Conservation (phyloP, 2,888 invertebrate species). For the Mythimna loreyi region DNA sequence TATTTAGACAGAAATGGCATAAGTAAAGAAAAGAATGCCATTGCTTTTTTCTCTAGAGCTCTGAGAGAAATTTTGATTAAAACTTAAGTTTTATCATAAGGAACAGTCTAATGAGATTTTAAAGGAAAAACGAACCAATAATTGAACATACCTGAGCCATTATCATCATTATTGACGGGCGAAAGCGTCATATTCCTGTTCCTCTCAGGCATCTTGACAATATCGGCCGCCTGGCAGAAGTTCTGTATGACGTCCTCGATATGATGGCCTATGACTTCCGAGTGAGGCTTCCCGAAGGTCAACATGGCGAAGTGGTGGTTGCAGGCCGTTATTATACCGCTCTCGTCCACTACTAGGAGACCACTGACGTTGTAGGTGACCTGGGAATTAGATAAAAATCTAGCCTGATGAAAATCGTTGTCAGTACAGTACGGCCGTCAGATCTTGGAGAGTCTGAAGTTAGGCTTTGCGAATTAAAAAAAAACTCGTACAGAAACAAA, state of each 20-base stretch:
- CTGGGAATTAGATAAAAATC: slow-evolving; percentile 60
- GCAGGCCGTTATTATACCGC: slow-evolving; percentile 92
- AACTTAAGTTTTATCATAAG: too few relatives aligned
- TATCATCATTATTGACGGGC: slow-evolving; percentile 89
- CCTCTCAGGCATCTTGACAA: slow-evolving; percentile 81
- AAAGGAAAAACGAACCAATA: too few relatives aligned
- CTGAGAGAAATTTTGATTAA: too few relatives aligned
- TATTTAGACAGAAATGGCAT: too few relatives aligned
- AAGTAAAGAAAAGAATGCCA: too few relatives aligned
- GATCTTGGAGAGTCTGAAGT: too few relatives aligned
- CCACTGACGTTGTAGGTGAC: slow-evolving; percentile 93
- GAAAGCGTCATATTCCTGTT: slow-evolving; percentile 90
- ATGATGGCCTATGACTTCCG: slow-evolving; percentile 90
- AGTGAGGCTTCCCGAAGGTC: slow-evolving; percentile 92
- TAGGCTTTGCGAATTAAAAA: too few relatives aligned
- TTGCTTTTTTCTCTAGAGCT: too few relatives aligned
- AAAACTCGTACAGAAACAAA: too few relatives aligned
- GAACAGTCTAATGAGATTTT: too few relatives aligned
- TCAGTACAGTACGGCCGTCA: too few relatives aligned
- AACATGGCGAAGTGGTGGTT: slow-evolving; percentile 93
- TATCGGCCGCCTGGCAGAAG: slow-evolving; percentile 91
- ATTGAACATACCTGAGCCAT: slow-evolving; percentile 77
- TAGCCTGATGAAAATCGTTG: background rate
- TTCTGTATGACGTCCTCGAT: slow-evolving; percentile 91
- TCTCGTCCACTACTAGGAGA: slow-evolving; percentile 91